A percentile compares a stretch with the other conserved stretches of the same genome.
phyloP scores from a whole-genome alignment of 2,797 vertebrate genomes.

The Aulostomus chinensis region DNA sequence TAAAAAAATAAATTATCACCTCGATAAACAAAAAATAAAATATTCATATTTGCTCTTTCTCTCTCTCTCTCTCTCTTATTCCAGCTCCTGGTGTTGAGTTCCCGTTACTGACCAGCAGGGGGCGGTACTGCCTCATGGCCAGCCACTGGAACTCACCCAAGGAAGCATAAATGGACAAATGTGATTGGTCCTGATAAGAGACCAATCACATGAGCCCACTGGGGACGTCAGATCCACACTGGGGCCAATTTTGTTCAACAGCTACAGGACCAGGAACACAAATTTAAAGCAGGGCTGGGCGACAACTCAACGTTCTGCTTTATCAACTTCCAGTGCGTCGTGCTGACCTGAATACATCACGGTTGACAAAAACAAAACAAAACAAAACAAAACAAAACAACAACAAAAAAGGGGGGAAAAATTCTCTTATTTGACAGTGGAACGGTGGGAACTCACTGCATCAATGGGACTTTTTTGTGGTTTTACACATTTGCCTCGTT shows the following conservation, averaged over 20 bases:
- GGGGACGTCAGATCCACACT: too few relatives aligned
- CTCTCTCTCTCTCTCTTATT: slow-evolving; percentile 31
- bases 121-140: slow-evolving; percentile 24
- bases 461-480: too few relatives aligned
- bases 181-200: slow-evolving; percentile 38
- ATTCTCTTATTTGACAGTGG: too few relatives aligned
- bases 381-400: too few relatives aligned
- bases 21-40: slow-evolving; percentile 69
- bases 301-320: slow-evolving; percentile 6
- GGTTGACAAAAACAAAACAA: background rate
- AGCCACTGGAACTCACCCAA: slow-evolving; percentile 10
- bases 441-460: too few relatives aligned
- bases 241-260: too few relatives aligned
- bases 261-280: background rate
- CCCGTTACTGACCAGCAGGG: slow-evolving; percentile 46
- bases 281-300: slow-evolving; percentile 14
- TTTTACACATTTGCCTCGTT: slow-evolving; percentile 9
- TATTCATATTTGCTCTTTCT: slow-evolving; percentile 52
- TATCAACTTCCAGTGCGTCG: background rate
- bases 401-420: too few relatives aligned
- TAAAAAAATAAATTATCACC: slow-evolving; percentile 76
- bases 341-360: background rate
- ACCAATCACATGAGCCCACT: slow-evolving; percentile 25
- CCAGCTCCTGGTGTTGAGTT: slow-evolving; percentile 22
- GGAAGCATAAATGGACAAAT: slow-evolving; percentile 29